Base-by-base conservation (phyloP, 2,888 invertebrate genomes). In the Eupithecia dodoneata region DNA sequence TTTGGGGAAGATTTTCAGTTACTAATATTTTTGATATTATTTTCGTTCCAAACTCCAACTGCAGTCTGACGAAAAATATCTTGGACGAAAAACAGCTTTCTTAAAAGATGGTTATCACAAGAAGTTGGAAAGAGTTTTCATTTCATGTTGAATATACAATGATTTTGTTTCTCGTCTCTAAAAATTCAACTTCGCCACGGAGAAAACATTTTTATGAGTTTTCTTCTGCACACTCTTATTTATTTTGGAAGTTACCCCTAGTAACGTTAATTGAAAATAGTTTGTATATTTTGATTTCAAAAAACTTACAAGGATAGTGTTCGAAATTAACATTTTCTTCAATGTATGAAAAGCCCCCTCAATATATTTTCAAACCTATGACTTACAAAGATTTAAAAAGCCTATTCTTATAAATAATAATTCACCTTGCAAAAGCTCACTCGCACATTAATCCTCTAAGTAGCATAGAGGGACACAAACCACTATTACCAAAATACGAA, bases 381-480 rank as follows among this genome's bases (percentile, higher is more conserved):
- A 2, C 2, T 44, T 44, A 4, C 44, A 44, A 4, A 44, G 44
- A 52, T 52, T 52, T 15, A 44, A 7, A n/a, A 15, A 44, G 15
- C 3, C 15, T 5, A 44, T 6, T 15, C 9, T 59, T 9, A 59
- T 9, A 9, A 42, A 41, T 42, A 15, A 15, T 3, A 66, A 44
- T 2, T 79, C 30, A 79, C 78, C 78, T 79, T 12, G 9, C 18
- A 47, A 69, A 55, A 74, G 10, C 59, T 72, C 67, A 70, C n/a
- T 63, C 65, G 5, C 69, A 70, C 69, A 52, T 72, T 69, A 76
- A 76, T 76, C 74, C 76, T 78, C 70, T 72, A 59, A 72, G 63
- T 12, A 63, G 41, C 78, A 78, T 72, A 70, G 15, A 30, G 30
- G 30, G 30, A 15, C 74, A 78, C 74, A 76, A 52, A 76, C 71